Conservation (phyloP, 1,140 invertebrate species). For the Trachelipus rathkii region DNA sequence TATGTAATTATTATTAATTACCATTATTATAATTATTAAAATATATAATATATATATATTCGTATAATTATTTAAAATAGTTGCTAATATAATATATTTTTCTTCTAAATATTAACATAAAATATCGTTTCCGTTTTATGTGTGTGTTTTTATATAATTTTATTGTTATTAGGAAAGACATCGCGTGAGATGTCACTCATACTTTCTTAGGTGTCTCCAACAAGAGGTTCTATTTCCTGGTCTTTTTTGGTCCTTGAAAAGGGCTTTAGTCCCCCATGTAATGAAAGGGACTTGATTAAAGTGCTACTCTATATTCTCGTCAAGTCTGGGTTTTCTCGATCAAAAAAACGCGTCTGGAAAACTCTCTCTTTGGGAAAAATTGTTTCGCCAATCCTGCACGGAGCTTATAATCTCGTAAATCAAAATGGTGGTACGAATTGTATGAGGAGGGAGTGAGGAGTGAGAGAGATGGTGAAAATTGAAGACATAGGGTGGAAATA, state of each 20-base stretch:
- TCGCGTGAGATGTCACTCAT: slow-evolving; percentile 64
- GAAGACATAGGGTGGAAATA: too few relatives aligned
- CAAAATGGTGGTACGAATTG: too few relatives aligned
- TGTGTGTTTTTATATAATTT: background rate
- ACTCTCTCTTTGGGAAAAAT: slow-evolving; percentile 46
- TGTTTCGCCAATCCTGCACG: too few relatives aligned
- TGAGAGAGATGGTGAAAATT: too few relatives aligned
- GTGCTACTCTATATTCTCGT: too few relatives aligned
- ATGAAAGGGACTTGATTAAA: too few relatives aligned
- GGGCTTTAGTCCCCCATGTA: slow-evolving; percentile 65
- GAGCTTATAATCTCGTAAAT: background rate
- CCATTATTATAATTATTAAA: too few relatives aligned
- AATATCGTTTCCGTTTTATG: background rate
- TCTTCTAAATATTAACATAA: background rate
- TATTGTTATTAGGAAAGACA: slow-evolving; percentile 58
- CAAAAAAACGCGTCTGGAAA: slow-evolving; percentile 55
- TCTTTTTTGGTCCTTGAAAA: slow-evolving; percentile 63
- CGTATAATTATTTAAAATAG: background rate
- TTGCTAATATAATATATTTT: background rate
- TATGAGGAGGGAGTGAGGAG: too few relatives aligned
- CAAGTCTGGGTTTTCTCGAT: slow-evolving; percentile 68
- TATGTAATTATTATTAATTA: too few relatives aligned
- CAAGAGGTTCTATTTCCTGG: slow-evolving; percentile 71
- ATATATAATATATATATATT: too few relatives aligned
- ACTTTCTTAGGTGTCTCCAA: slow-evolving; percentile 65